Evolutionary conservation across 2,113 vertebrate species (phyloP), one percentile per base, ranked within the genome.

Genomic region (Cisticola juncidis): DNA sequence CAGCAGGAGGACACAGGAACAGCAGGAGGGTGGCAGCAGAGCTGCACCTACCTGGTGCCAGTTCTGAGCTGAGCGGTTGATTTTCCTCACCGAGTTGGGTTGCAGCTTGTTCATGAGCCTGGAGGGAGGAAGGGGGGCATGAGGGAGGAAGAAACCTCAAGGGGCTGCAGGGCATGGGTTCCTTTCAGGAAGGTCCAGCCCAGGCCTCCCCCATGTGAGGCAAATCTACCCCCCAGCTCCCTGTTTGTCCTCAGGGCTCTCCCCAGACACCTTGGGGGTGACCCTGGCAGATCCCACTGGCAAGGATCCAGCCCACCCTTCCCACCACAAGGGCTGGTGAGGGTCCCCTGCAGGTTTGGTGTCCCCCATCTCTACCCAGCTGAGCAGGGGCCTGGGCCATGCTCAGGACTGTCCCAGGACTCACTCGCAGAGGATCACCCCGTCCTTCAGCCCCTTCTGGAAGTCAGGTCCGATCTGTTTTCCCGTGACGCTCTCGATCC

Each of bases 371-470:
- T 36, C 84, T 53, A 42, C 14, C 40, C 4, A 10, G 22, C 11
- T 1, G 3, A 57, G 69, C 6, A 2, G 65, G 40, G 40, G 17
- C 38, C 1, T 0, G 60, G 44, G 18, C 50, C 4, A 3, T 13
- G 62, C 42, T 24, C 25, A 11, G 73, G 42, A 24, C 5, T 0
- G 0, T 57, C 57, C 10, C 1, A 0, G 86, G 73, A 98, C 99
- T 99, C 97, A 99, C 99, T 98, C 97, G 99, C 99, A 99, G 44
- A 99, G 97, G 77, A 99, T 98, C 53, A 99, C 94, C 2, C 99
- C 99, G 0, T 98, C 98, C 97, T 99, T 99, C 91, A 99, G 97
- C 31, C 99, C 99, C 93, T 98, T 99, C 98, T 99, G 99, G 97
- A 99, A 99, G 94, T 99, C 99, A 0, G 98, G 96, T 25, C 98